Base-by-base conservation (phyloP, 1,140 invertebrate genomes). In the Trachymyrmex septentrionalis region DNA sequence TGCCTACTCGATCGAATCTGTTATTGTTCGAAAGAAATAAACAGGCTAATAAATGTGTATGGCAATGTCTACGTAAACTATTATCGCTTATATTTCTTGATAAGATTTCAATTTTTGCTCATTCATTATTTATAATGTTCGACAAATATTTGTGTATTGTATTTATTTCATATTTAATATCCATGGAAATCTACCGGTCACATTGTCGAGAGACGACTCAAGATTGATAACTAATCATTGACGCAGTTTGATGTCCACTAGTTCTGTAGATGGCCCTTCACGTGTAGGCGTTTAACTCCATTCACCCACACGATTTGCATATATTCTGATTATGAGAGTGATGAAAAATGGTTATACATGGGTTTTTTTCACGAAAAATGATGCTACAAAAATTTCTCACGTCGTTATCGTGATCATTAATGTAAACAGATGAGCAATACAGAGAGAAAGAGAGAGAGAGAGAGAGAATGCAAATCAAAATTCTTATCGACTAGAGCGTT, bases 181-280 rank as follows among this genome's bases (percentile, higher is more conserved):
- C 3, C 57, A 19, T 7, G 55, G 57, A 38, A 57, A 71, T 16
- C 24, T 12, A 19, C 6, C 38, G 24, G 12, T 9, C n/a, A 30
- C 50, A 7, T 27, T 7, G n/a, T 19, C 34, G 4, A 10, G 5
- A 48, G 61, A 50, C 1, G 38, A 66, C 19, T 78, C 38, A 34
- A 55, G 16, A 50, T 64, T 34, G n/a, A 76, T 84, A 84, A 34
- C 53, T 34, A 55, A 85, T 85, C 44, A 85, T 88, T 78, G 44
- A 57, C 24, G n/a, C n/a, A 14, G 14, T 73, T 19, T 27, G 50
- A 19, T 44, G 59, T 69, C 55, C 12, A 48, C 77, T 87, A 88
- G 87, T 88, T 88, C 57, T n/a, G 12, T 5, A 30, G n/a, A 77
- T 38, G 21, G 59, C 12, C 24, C 53, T 30, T 24, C 48, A 59